Base-by-base conservation (phyloP, 2,113 vertebrate genomes). In the Platycercus adscitus region DNA sequence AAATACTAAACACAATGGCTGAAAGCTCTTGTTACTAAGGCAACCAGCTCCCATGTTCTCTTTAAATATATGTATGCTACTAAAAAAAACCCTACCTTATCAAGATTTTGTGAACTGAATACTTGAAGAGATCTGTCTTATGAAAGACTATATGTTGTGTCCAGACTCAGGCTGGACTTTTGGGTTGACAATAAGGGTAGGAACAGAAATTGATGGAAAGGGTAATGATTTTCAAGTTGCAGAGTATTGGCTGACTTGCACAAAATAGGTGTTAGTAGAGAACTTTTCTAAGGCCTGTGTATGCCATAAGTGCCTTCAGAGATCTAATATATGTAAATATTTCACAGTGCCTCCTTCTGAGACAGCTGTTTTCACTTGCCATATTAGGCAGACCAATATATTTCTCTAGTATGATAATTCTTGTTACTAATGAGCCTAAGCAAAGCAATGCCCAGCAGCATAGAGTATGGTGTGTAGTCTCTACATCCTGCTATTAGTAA, bases 21-120 rank as follows among this genome's bases (percentile, higher is more conserved):
- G 80, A 92, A 94, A 84, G 65, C 81, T 72, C 77, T 37, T 78
- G 88, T 96, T 96, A 84, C 91, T 90, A 93, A 86, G 95, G 88
- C 93, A 96, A 96, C 95, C 15, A n/a, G 14, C n/a, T 85, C 70
- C 33, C 29, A 16, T 86, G 50, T 91, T 92, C 69, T 89, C 77
- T 77, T 92, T 90, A 84, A 78, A 89, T 73, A 81, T 69, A 91
- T 87, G 80, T 43, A 85, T 89, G 77, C 81, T 89, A 41, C 70
- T 85, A 49, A 65, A 92, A 72, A 58, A 78, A 72, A 69, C 10
- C 10, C 39, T 61, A 39, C 58, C 50, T 58, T 39, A 25, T 90
- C 35, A 84, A 86, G 72, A 76, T 88, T 82, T 79, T 52, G 28
- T 86, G 79, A 88, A 63, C 86, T 46, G 83, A 92, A 71, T 90